Conservation (phyloP, 1,140 invertebrate species). For the Lepidostoma basale region DNA sequence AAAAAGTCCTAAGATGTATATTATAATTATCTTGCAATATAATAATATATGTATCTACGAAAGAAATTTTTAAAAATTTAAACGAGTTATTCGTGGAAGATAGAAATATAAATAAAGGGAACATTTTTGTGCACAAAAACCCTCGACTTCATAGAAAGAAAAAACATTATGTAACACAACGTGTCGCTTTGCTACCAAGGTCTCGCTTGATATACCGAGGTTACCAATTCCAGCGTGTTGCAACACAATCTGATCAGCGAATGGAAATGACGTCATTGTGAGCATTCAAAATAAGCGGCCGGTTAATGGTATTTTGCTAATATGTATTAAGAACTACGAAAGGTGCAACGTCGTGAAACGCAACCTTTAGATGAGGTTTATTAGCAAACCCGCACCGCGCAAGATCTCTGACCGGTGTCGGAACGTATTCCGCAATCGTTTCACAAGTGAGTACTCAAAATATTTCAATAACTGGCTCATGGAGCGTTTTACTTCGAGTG, state of each 20-base stretch:
- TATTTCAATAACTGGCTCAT: background rate
- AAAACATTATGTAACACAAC: conserved; percentile 23
- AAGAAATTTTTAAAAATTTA: too few species aligned
- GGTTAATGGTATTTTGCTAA: conserved; percentile 5
- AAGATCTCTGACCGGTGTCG: conserved; percentile 4
- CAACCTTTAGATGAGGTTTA: conserved; percentile 8
- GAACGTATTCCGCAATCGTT: conserved; percentile 12
- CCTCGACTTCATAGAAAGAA: background rate
- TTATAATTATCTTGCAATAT: too few species aligned
- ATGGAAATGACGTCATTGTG: conserved; percentile 9
- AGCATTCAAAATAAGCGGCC: conserved; percentile 8
- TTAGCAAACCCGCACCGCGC: background rate
- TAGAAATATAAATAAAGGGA: too few species aligned
- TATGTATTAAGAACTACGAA: conserved; percentile 7
- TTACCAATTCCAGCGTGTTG: conserved; percentile 30
- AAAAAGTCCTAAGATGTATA: too few species aligned
- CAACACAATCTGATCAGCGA: conserved; percentile 23
- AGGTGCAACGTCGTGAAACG: conserved; percentile 2
- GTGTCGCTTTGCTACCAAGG: conserved; percentile 15
- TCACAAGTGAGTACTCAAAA: background rate
- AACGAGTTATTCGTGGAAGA: too few species aligned
- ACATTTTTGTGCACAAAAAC: background rate
- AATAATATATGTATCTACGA: too few species aligned
- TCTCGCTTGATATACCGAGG: conserved; percentile 31
- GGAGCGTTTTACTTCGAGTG: background rate